These are phyloP conservation scores for Silurus glanis DNA, from an alignment of 2,113 vertebrate genomes.

Conservation along the genomic window DNA sequence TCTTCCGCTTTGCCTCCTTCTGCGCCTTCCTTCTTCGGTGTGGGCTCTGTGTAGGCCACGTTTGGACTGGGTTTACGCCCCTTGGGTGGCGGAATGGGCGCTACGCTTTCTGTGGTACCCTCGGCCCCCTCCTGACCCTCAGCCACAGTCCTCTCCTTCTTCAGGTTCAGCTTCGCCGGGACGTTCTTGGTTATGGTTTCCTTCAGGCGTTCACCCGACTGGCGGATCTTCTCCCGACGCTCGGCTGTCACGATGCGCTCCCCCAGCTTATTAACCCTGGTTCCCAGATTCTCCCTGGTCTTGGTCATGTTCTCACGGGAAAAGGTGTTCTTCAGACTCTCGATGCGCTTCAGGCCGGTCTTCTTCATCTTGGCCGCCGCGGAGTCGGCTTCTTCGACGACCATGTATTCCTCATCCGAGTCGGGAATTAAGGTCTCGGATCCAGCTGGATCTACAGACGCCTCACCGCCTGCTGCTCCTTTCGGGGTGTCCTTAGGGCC, in stretches of 20 bases:
- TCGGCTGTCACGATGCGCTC: slow-evolving; percentile 92
- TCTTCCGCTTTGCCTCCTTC: slow-evolving; percentile 76
- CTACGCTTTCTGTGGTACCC: slow-evolving; percentile 69
- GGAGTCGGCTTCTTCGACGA: slow-evolving; percentile 82
- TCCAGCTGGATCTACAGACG: slow-evolving; percentile 73
- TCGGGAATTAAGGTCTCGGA: slow-evolving; percentile 78
- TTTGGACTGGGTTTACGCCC: slow-evolving; percentile 70
- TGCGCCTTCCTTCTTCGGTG: slow-evolving; percentile 69
- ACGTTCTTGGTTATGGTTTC: slow-evolving; percentile 85
- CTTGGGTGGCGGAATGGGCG: slow-evolving; percentile 78
- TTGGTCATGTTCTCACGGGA: slow-evolving; percentile 92
- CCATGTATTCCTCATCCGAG: slow-evolving; percentile 93
- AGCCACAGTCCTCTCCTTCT: slow-evolving; percentile 76
- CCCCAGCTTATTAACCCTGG: slow-evolving; percentile 85
- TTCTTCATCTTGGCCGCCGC: slow-evolving; percentile 81
- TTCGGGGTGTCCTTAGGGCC: slow-evolving; percentile 68
- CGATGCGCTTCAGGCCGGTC: slow-evolving; percentile 87
- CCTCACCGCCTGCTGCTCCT: slow-evolving; percentile 57
- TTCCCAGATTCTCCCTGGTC: slow-evolving; percentile 90
- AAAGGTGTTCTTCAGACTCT: slow-evolving; percentile 93
- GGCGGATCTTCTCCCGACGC: slow-evolving; percentile 89
- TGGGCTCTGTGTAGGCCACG: slow-evolving; percentile 73
- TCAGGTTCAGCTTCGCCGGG: slow-evolving; percentile 85
- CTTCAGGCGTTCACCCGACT: slow-evolving; percentile 87
- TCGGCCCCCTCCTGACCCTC: slow-evolving; percentile 82